Evolutionary conservation across 2,113 vertebrate genomes (phyloP), one percentile per base, ranked within the genome.

Genomic region (Passerina amoena): DNA sequence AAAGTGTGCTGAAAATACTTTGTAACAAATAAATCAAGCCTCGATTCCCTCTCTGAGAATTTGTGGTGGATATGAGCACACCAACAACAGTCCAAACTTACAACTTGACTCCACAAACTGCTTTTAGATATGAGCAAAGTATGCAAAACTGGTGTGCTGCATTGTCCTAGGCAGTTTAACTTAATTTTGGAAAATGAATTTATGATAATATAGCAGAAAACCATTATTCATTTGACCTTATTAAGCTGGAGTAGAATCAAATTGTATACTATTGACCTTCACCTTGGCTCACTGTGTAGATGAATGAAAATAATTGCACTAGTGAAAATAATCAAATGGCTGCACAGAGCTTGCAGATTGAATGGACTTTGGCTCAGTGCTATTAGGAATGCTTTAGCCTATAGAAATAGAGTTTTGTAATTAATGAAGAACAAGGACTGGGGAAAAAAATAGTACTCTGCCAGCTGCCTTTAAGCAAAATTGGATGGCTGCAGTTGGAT

Each of bases 261-360:
- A 97, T 91, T 95, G n/a, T 88, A 80, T 63, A 85, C 37, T 51
- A 91, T 92, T 97, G 94, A 94, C 79, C 81, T 96, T 94, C 96
- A 95, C 86, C 69, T 96, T 96, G 53, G 64, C 45, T 97, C 70
- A n/a, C 27, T 45, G 80, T 81, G 51, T 16, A 75, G 88, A 93
- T 90, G 89, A 96, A 94, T 75, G 54, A 90, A 97, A 96, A 94
- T 95, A 96, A 96, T 94, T 94, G 44, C 64, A 40, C 64, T 53
- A 33, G 53, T 88, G 88, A 86, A 96, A 97, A 96, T 73, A 97
- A 97, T 92, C 96, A 97, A 95, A 88, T 60, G 89, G 47, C 28
- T 68, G 42, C 47, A 47, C n/a, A 25, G 50, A 88, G 86, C 71
- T 90, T 86, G 59, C 92, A 96, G 92, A 97, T 93, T 96, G 90